Evolutionary conservation across 2,113 vertebrate species (phyloP).

Genomic region (Microtus richardsoni): DNA sequence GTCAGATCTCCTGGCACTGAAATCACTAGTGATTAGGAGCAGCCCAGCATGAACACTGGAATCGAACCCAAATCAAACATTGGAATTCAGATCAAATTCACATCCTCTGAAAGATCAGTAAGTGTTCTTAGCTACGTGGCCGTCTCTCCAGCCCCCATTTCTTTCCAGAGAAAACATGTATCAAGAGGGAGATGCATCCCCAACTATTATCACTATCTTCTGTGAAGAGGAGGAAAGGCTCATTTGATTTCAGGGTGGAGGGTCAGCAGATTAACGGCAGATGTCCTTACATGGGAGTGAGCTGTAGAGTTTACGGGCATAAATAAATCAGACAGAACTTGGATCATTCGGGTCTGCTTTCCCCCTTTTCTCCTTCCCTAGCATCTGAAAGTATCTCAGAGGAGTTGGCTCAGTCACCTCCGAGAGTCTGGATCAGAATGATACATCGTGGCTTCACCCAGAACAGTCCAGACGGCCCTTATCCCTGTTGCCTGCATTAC

Average conservation of each 20-base stretch:
- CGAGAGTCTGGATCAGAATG: neutral
- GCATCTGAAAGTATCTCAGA: neutral
- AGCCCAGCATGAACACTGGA: neutral
- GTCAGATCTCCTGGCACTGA: neutral
- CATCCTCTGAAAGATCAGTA: neutral
- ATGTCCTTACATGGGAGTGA: neutral
- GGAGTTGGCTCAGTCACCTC: slow-evolving; percentile 33
- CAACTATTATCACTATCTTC: slow-evolving; percentile 6
- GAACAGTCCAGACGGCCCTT: neutral
- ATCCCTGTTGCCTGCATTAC: neutral
- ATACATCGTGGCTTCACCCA: neutral
- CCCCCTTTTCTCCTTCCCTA: neutral
- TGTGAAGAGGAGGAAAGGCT: neutral
- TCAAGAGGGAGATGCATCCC: neutral
- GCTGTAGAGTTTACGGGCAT: neutral
- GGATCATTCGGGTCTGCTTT: slow-evolving; percentile 1
- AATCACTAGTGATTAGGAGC: neutral
- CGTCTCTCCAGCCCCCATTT: neutral
- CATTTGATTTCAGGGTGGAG: slow-evolving; percentile 36
- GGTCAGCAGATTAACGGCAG: neutral
- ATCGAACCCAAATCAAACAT: neutral
- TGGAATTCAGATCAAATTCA: too few relatives aligned
- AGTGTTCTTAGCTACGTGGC: neutral
- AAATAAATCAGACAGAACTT: neutral
- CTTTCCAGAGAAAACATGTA: neutral